phyloP scores from a whole-genome alignment of 2,113 vertebrate species.

The Hemiprocne comata region DNA sequence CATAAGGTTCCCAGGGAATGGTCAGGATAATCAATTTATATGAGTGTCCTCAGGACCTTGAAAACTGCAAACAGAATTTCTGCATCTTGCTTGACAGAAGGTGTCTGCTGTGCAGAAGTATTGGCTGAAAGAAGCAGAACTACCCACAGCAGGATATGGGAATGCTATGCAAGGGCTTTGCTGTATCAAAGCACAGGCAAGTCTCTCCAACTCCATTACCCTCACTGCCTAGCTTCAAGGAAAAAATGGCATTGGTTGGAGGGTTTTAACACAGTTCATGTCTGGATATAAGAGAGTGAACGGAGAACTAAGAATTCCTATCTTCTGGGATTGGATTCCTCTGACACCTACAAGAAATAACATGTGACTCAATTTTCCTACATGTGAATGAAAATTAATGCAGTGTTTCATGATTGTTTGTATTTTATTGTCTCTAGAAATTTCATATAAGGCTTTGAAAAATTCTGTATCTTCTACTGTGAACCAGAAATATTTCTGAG shows the following conservation, averaged over 20 bases:
- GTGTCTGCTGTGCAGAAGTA: background rate
- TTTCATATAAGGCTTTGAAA: background rate
- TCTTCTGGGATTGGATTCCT: background rate
- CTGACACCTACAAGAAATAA: background rate
- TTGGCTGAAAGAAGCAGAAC: background rate
- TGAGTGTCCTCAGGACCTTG: background rate
- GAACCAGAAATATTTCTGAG: background rate
- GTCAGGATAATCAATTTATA: background rate
- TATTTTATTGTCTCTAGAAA: background rate
- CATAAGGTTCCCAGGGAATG: accelerated
- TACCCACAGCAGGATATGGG: background rate
- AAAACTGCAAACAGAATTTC: background rate
- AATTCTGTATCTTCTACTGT: background rate
- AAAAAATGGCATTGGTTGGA: background rate
- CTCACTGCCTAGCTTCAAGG: background rate
- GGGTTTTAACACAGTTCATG: background rate
- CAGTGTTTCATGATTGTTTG: background rate
- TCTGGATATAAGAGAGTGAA: background rate
- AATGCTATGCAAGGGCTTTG: background rate
- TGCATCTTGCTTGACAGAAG: background rate
- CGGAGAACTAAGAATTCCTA: background rate
- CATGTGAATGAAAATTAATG: background rate
- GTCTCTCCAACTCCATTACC: background rate
- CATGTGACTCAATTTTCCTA: background rate
- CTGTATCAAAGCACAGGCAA: background rate